Conservation (phyloP, 2,797 vertebrate species). For the Uromys caudimaculatus region DNA sequence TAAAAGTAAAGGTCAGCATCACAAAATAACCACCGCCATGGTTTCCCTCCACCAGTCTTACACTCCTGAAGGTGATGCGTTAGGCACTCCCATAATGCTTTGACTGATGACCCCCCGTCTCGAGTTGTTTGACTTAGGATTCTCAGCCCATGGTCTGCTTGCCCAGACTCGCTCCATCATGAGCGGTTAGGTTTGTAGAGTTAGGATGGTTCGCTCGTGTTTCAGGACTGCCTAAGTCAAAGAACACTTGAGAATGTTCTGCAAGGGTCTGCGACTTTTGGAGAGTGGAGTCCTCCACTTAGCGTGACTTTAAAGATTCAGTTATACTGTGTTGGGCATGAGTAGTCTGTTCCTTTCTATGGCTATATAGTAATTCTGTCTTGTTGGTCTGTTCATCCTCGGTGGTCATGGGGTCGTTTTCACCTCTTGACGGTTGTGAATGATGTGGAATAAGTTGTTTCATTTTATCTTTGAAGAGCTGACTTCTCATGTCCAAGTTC, state of each 20-base stretch:
- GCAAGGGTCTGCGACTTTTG: fast-evolving
- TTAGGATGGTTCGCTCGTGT: neutral
- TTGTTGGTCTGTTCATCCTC: neutral
- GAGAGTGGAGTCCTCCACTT: neutral
- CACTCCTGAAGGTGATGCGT: fast-evolving
- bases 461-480: neutral
- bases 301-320: neutral
- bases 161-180: too few relatives aligned
- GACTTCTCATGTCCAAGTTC: neutral
- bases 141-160: neutral
- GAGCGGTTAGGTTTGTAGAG: neutral
- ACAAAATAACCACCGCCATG: fast-evolving
- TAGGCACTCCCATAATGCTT: fast-evolving
- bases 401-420: fast-evolving
- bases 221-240: neutral
- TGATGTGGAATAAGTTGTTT: fast-evolving
- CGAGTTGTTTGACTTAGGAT: fast-evolving
- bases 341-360: neutral
- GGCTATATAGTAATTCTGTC: neutral
- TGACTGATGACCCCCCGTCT: neutral
- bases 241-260: too few relatives aligned
- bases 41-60: neutral
- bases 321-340: fast-evolving
- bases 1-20: neutral
- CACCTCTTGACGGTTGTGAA: neutral